Base-by-base conservation (phyloP, 1,140 invertebrate genomes). In the Aphis gossypii region DNA sequence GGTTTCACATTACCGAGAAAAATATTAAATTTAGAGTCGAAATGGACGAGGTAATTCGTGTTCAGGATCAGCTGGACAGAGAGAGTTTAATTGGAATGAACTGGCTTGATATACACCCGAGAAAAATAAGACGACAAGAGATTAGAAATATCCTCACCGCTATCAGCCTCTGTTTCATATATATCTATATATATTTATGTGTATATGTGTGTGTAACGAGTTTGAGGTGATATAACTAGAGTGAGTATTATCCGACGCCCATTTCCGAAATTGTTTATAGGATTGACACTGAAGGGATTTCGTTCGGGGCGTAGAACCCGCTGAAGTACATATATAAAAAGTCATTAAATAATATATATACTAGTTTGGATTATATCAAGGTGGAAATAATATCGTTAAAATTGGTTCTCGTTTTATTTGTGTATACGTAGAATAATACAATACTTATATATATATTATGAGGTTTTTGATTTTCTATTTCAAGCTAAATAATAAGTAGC, bases 181-280 rank as follows among this genome's bases (percentile, higher is more conserved):
- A 30, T 30, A 60, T 4, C 21, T 30, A 60, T 60, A 11, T 56
- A 60, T 68, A 68, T 23, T 14, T 23, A 23, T n/a, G 14, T 76
- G 30, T 68, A 14, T n/a, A 11, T 18, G 60, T n/a, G 60, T 76
- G 60, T 76, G 60, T n/a, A n/a, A 76, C 30, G 60, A 76, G 60
- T 76, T 76, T 11, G 18, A n/a, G 60, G n/a, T 76, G 60, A 76
- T 76, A 76, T 76, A 76, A 76, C 5, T n/a, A n/a, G 60, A 76
- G 60, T 76, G 60, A 20, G 60, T 76, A 76, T 76, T 76, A 76
- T 76, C 60, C 60, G 60, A 76, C 14, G 14, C 60, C 60, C 60
- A 76, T 76, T 76, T 76, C 60, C 14, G 60, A 76, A 76, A 76
- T 76, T 76, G 60, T 76, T 76, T 76, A 76, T 76, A 76, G 60